phyloP scores from a whole-genome alignment of 2,888 invertebrate species.

The Panopea generosa region DNA sequence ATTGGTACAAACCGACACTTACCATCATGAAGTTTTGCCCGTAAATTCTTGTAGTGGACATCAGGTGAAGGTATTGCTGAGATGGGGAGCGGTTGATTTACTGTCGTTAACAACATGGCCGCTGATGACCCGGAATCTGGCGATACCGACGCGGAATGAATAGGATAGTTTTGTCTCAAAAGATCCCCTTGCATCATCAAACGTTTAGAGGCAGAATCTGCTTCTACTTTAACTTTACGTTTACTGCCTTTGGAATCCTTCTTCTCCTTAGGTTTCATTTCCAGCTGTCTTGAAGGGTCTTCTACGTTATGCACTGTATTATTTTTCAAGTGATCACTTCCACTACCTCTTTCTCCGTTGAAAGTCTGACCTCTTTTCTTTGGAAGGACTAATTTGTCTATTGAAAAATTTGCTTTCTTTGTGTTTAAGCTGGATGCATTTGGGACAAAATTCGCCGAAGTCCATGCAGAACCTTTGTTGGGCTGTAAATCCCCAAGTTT shows the following conservation, averaged over 20 bases:
- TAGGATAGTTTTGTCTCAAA: neutral
- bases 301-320: slow-evolving; percentile 26
- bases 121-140: slow-evolving; percentile 29
- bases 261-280: neutral
- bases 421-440: neutral
- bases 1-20: no score
- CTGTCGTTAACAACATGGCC: slow-evolving; percentile 54
- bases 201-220: slow-evolving; percentile 27
- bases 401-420: slow-evolving; percentile 23
- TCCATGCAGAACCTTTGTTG: slow-evolving; percentile 37
- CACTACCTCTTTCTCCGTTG: slow-evolving; percentile 33
- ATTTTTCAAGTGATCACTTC: slow-evolving; percentile 30
- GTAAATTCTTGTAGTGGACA: slow-evolving; percentile 3
- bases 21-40: slow-evolving; percentile 5
- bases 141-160: slow-evolving; percentile 10
- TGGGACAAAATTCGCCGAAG: slow-evolving; percentile 49
- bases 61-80: slow-evolving; percentile 64
- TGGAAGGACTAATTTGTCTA: slow-evolving; percentile 56
- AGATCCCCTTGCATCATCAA: slow-evolving; percentile 19
- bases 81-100: slow-evolving; percentile 61
- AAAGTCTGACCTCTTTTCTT: slow-evolving; percentile 52
- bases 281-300: neutral
- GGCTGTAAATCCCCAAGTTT: slow-evolving; percentile 16
- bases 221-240: slow-evolving; percentile 15
- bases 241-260: slow-evolving; percentile 2